phyloP scores from a whole-genome alignment of 2,888 invertebrate species.

The Eurois occulta region DNA sequence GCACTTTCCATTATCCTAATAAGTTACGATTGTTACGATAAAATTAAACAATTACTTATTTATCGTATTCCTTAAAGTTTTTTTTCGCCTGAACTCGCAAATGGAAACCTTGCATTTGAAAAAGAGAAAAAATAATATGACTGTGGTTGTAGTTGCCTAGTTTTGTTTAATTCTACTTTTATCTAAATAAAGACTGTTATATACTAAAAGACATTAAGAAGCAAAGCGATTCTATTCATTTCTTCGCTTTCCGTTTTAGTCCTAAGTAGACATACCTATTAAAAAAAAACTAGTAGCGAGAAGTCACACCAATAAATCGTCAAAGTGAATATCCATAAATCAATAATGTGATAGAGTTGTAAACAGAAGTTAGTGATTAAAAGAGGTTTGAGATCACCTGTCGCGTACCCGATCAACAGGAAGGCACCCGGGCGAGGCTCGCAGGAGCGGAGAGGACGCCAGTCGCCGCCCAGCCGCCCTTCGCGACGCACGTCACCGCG shows the following conservation, averaged over 20 bases:
- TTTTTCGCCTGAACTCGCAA: background rate
- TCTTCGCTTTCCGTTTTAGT: background rate
- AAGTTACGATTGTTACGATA: slow-evolving; percentile 3
- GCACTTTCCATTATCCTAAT: slow-evolving; percentile 7
- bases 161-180: background rate
- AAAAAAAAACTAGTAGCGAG: background rate
- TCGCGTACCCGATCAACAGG: slow-evolving; percentile 88
- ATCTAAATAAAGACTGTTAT: background rate
- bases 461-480: slow-evolving; percentile 89
- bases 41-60: background rate
- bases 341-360: slow-evolving; percentile 65
- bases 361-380: slow-evolving; percentile 74
- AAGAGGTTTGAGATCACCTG: slow-evolving; percentile 83
- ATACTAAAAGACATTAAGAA: background rate
- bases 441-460: slow-evolving; percentile 81
- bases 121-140: background rate
- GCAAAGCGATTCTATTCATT: background rate
- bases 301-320: slow-evolving; percentile 7
- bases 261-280: background rate
- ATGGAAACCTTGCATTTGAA: background rate
- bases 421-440: slow-evolving; percentile 86
- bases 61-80: background rate
- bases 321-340: slow-evolving; percentile 52
- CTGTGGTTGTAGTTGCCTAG: background rate
- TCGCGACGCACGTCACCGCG: slow-evolving; percentile 76